Base-by-base conservation (phyloP, 2,888 invertebrate species). In the Melitaea athalia region DNA sequence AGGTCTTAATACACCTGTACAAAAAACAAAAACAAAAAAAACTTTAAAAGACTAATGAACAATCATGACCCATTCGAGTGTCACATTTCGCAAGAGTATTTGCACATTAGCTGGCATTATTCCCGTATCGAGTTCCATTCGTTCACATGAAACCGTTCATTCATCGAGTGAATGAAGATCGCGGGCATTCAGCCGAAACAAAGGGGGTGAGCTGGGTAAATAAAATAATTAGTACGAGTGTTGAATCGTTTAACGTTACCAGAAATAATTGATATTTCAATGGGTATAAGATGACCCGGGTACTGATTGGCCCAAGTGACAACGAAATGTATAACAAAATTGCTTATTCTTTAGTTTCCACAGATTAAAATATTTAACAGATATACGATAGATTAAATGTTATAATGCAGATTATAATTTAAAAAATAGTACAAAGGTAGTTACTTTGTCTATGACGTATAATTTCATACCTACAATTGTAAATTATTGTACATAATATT, bases 161-260 rank as follows among this genome's bases (percentile, higher is more conserved):
- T 74, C 74, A 71, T 67, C 67, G 75, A 72, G 59, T 76, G 78
- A 77, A 75, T 72, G 72, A 69, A 74, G 71, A 69, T 68, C 67
- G 69, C 64, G 47, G 63, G 71, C 67, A 76, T 79, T 79, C 74
- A 78, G 71, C 67, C 59, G 69, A 75, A 75, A 79, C 78, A 80
- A 81, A 78, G 80, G 72, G 15, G 73, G 72, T 79, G 74, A 72
- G 64, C 63, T 60, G 71, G 75, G 75, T 77, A 85, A 85, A 87
- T 85, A 85, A 83, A 87, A 89, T 89, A 90, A 90, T 91, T 91
- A 89, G 89, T 89, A 81, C 78, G 85, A 84, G 89, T 88, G 90
- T 88, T 87, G 86, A 84, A 77, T 80, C 84, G 84, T 83, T 86
- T 85, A 85, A 74, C 76, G 79, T 85, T 83, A 85, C 84, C 77